A percentile compares a stretch with the other conserved stretches of the same genome.
Evolutionary conservation across 2,888 invertebrate genomes (phyloP).

Genomic region (Amiota communis): DNA sequence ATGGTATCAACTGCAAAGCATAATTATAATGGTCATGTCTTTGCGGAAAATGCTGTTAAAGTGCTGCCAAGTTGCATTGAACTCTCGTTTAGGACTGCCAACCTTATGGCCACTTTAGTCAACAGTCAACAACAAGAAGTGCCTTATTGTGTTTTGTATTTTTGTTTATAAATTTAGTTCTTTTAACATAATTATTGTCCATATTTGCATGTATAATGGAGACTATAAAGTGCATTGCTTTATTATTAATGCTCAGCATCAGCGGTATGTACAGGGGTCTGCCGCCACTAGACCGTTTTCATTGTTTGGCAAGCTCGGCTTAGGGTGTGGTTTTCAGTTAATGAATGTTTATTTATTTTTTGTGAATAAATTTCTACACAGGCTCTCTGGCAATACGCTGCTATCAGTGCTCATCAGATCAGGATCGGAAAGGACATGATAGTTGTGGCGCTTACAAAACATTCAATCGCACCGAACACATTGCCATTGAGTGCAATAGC

Average conservation of each 20-base stretch:
- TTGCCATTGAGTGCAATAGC: slow-evolving; percentile 93
- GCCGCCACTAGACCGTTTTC: background rate
- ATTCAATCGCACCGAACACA: slow-evolving; percentile 89
- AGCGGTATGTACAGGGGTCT: slow-evolving; percentile 7
- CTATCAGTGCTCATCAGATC: slow-evolving; percentile 93
- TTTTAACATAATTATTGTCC: background rate
- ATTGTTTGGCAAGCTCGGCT: background rate
- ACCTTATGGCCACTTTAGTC: too few species aligned
- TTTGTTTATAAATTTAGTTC: background rate
- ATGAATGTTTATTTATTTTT: slow-evolving; percentile 10
- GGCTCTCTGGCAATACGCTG: slow-evolving; percentile 82
- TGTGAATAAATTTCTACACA: slow-evolving; percentile 33
- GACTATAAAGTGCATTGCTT: background rate
- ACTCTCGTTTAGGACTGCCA: background rate
- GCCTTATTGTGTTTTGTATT: background rate
- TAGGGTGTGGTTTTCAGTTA: slow-evolving; percentile 22
- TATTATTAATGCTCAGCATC: slow-evolving; percentile 9
- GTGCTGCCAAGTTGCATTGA: background rate
- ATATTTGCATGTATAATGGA: background rate
- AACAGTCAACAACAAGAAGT: too few species aligned
- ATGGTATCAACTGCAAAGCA: too few species aligned
- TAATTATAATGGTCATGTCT: background rate
- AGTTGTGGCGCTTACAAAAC: slow-evolving; percentile 91
- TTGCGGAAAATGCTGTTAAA: background rate
- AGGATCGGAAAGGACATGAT: slow-evolving; percentile 83